These are phyloP conservation scores for Threskiornis aethiopicus DNA, from an alignment of 2,797 vertebrate genomes.

Conservation along the genomic window DNA sequence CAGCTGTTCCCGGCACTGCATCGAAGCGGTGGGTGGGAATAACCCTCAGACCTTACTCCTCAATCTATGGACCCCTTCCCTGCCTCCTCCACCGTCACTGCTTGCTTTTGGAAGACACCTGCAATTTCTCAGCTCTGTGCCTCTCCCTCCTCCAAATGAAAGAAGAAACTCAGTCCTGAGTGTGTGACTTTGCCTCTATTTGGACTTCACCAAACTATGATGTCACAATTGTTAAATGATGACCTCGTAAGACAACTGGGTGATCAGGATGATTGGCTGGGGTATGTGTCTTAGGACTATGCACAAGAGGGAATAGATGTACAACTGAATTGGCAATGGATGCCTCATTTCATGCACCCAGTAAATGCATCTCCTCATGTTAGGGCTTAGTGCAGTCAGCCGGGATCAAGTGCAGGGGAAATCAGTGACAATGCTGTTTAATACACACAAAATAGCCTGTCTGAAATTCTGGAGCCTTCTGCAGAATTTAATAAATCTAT, in stretches of 20 bases:
- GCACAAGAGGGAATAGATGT: background rate
- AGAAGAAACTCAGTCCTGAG: accelerated
- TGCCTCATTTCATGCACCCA: background rate
- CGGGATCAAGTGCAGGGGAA: background rate
- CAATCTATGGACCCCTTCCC: background rate
- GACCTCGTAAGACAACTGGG: background rate
- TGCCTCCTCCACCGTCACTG: background rate
- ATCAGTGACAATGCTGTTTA: background rate
- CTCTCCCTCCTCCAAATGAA: background rate
- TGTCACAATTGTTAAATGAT: no score
- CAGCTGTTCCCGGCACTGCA: background rate
- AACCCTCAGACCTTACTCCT: background rate
- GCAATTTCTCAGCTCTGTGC: background rate
- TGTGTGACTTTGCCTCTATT: background rate
- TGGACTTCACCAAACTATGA: background rate
- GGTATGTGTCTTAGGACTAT: background rate
- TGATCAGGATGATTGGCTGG: background rate
- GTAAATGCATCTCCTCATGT: background rate
- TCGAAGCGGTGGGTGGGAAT: background rate
- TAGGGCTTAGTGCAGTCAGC: background rate
- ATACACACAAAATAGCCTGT: background rate
- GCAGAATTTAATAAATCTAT: constrained; percentile 3
- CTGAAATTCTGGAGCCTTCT: constrained; percentile 22
- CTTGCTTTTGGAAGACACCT: background rate
- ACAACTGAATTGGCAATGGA: background rate